Evolutionary conservation across 2,888 invertebrate species (phyloP), one percentile per base, ranked within the genome.

Genomic region (Pilophorus perplexus): DNA sequence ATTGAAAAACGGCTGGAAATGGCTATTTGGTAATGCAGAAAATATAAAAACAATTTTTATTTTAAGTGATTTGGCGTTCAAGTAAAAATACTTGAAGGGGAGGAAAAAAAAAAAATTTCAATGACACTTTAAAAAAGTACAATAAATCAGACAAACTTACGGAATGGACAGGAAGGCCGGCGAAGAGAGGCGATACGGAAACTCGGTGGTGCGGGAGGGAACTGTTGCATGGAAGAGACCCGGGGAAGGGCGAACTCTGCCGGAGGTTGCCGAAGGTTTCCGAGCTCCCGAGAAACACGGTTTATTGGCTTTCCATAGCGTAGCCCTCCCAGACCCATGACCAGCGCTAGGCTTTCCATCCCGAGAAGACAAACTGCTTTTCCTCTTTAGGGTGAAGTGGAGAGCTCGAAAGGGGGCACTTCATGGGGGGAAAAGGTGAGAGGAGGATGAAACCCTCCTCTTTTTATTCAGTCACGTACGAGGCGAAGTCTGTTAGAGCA

Each of bases 301-400:
- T 65, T 65, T 65, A 65, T 65, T 65, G 64, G 64, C 54, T 65
- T 65, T 65, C 64, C 64, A 44, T 59, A 55, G 55, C n/a, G n/a
- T n/a, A n/a, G n/a, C n/a, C n/a, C n/a, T n/a, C n/a, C n/a, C n/a
- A n/a, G n/a, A n/a, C n/a, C 55, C 38, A 55, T 33, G 55, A 33
- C 18, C 5, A 33, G 38, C 55, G 55, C 38, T 27, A 16, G 16
- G 12, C 33, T 12, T 33, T 33, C 33, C 33, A 8, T 33, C n/a
- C 33, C 6, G 33, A 33, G 6, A 33, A 33, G 33, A 33, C 33
- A 12, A 33, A 33, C 33, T 33, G 33, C 12, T 33, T 33, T n/a
- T n/a, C n/a, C n/a, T n/a, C n/a, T n/a, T n/a, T n/a, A n/a, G n/a
- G n/a, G n/a, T n/a, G n/a, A n/a, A n/a, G n/a, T n/a, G n/a, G n/a